Evolutionary conservation across 2,888 invertebrate species (phyloP).

Genomic region (Aleiodes testaceus): DNA sequence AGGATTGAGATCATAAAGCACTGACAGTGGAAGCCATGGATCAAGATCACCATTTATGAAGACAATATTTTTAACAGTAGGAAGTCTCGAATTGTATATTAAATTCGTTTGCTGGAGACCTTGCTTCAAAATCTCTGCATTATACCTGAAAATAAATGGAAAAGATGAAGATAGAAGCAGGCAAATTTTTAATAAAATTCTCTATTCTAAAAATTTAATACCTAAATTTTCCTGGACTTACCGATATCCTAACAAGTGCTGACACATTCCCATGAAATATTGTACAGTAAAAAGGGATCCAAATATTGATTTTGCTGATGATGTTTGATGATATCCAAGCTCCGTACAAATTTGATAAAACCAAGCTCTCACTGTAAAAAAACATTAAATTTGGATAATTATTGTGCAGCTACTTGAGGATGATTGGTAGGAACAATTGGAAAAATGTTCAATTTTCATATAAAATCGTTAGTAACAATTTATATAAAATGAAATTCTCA

Average conservation of each 20-base stretch:
- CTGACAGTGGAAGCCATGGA: slow-evolving; percentile 76
- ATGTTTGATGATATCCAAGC: slow-evolving; percentile 88
- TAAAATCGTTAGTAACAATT: too few relatives aligned
- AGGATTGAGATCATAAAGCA: slow-evolving; percentile 71
- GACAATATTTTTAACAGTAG: slow-evolving; percentile 75
- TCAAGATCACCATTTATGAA: slow-evolving; percentile 78
- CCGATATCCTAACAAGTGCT: slow-evolving; percentile 72
- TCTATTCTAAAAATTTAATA: not conserved
- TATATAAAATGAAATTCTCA: too few relatives aligned
- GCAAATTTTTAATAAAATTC: too few relatives aligned
- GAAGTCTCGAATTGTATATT: slow-evolving; percentile 74
- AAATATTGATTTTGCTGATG: slow-evolving; percentile 79
- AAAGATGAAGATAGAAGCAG: too few relatives aligned
- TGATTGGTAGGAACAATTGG: too few relatives aligned
- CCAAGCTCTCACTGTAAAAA: slow-evolving; percentile 81
- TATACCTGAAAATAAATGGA: slow-evolving; percentile 54
- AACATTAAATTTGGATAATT: not conserved
- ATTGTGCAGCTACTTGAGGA: too few relatives aligned
- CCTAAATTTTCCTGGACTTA: slow-evolving; percentile 50
- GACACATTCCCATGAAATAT: slow-evolving; percentile 74
- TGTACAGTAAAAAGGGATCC: slow-evolving; percentile 74
- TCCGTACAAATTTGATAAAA: slow-evolving; percentile 90
- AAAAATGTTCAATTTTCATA: too few relatives aligned
- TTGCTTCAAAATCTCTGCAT: slow-evolving; percentile 62
- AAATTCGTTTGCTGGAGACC: slow-evolving; percentile 73